phyloP scores from a whole-genome alignment of 2,797 vertebrate genomes.

The Molossus alvarezi region DNA sequence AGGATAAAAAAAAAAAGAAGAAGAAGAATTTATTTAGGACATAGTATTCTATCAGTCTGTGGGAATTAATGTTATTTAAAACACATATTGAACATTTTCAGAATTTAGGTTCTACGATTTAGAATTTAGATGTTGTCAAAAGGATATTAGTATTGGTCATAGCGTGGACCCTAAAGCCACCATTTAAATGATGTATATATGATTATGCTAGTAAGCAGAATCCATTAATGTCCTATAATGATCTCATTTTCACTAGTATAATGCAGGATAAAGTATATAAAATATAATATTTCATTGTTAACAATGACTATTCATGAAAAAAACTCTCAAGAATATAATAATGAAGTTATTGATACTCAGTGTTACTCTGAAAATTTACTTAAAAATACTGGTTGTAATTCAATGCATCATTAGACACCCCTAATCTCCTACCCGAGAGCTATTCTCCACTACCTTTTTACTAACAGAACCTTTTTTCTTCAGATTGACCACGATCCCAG shows the following conservation, averaged over 20 bases:
- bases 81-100: constrained; percentile 32
- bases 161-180: background rate
- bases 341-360: constrained; percentile 34
- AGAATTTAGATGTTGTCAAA: constrained; percentile 17
- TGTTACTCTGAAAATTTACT: background rate
- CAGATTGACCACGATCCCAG: background rate
- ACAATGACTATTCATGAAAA: background rate
- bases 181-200: background rate
- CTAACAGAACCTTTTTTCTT: background rate
- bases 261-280: background rate
- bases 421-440: background rate
- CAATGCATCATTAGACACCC: background rate
- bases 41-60: background rate
- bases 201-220: constrained; percentile 46
- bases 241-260: background rate
- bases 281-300: constrained; percentile 26
- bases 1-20: too few species aligned
- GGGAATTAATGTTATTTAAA: constrained; percentile 28
- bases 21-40: background rate
- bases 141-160: background rate
- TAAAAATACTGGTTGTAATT: constrained; percentile 36
- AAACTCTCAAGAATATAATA: constrained; percentile 15
- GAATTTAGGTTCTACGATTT: constrained; percentile 38
- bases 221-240: background rate
- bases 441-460: background rate